Evolutionary conservation across 2,797 vertebrate species (phyloP).

Genomic region (Carcharodon carcharias): DNA sequence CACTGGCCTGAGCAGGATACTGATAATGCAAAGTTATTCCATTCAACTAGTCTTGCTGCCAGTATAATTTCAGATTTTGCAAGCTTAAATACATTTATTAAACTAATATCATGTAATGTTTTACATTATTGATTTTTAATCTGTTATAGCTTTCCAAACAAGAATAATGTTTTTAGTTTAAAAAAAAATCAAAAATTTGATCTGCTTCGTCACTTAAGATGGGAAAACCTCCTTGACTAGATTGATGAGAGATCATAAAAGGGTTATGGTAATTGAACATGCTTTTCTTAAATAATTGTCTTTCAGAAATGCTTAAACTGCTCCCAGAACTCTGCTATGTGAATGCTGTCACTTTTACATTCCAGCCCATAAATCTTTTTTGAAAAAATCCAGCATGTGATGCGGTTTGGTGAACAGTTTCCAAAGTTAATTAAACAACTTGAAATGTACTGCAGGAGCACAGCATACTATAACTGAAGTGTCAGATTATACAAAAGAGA

Average conservation of each 20-base stretch:
- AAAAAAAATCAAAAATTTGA: background rate
- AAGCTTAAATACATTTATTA: background rate
- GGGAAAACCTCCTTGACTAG: constrained; percentile 5
- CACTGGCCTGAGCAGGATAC: background rate
- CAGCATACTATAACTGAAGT: background rate
- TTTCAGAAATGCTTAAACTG: constrained; percentile 27
- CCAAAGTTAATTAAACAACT: constrained; percentile 24
- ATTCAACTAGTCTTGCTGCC: background rate
- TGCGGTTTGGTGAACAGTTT: constrained; percentile 20
- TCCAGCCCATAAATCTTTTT: constrained; percentile 15
- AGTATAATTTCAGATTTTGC: background rate
- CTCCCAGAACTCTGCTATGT: background rate
- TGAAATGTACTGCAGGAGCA: constrained; percentile 18
- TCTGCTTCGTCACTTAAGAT: background rate
- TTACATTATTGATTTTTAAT: background rate
- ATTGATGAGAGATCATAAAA: constrained; percentile 30
- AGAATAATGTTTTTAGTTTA: background rate
- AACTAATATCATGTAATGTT: background rate
- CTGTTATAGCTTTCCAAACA: background rate
- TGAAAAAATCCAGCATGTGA: background rate
- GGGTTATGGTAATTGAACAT: constrained; percentile 25
- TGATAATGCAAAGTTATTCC: background rate
- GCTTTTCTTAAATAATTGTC: constrained; percentile 28
- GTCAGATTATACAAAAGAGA: background rate
- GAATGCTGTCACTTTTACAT: constrained; percentile 34